A percentile compares a stretch with the other conserved stretches of the same genome.
Evolutionary conservation across 2,888 invertebrate species (phyloP).

Genomic region (Leucozona laternaria): DNA sequence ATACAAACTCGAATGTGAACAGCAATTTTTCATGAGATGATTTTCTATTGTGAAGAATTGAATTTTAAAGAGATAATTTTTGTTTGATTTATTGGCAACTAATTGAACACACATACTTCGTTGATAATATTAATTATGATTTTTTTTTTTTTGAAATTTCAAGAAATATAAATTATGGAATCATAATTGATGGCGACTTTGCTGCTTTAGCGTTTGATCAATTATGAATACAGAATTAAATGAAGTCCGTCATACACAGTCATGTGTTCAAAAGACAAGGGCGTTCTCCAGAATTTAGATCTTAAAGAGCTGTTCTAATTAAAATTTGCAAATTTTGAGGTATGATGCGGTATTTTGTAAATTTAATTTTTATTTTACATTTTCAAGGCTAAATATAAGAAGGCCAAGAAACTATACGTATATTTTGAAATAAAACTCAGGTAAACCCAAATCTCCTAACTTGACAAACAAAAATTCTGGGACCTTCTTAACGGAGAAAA

Average conservation of each 20-base stretch:
- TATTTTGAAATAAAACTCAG: too few relatives aligned
- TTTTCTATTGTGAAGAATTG: conserved; percentile 48
- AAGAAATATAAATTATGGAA: conserved; percentile 30
- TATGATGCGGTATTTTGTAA: too few relatives aligned
- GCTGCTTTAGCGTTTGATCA: not conserved
- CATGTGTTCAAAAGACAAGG: too few relatives aligned
- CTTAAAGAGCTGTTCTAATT: too few relatives aligned
- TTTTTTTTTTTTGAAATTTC: not conserved
- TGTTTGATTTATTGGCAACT: conserved; percentile 34
- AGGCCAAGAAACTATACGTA: too few relatives aligned
- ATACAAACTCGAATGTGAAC: conserved; percentile 25
- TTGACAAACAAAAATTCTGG: too few relatives aligned
- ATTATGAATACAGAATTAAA: not conserved
- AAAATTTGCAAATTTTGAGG: too few relatives aligned
- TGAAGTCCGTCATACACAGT: not conserved
- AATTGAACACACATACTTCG: conserved; percentile 28
- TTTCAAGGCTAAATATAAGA: too few relatives aligned
- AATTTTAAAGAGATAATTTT: conserved; percentile 39
- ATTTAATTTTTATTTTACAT: too few relatives aligned
- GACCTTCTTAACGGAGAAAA: too few relatives aligned
- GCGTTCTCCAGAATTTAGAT: too few relatives aligned
- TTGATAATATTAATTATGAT: conserved; percentile 23
- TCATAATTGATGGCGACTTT: not conserved
- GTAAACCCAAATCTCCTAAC: too few relatives aligned
- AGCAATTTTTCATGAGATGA: conserved; percentile 37